Evolutionary conservation across 2,888 invertebrate genomes (phyloP), one percentile per base, ranked within the genome.

Genomic region (Chrysolina haemoptera): DNA sequence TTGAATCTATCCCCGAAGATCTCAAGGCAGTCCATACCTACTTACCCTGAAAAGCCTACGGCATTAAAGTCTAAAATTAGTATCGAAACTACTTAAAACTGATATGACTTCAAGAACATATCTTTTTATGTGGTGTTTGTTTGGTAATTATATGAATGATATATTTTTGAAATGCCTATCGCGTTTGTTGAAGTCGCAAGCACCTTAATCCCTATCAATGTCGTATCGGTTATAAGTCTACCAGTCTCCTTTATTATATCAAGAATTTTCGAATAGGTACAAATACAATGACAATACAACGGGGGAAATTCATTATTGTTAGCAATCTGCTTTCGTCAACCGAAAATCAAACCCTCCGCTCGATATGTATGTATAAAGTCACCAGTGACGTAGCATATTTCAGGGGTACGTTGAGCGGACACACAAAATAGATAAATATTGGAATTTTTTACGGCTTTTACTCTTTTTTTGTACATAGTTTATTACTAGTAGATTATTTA

Each of bases 251-350:
- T 59, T 35, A 59, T 59, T 59, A 59, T n/a, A 59, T 59, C 59
- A 35, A 59, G 59, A 59, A 16, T 59, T 53, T 59, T 59, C 59
- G 27, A 59, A 59, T 59, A 59, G 59, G 59, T 59, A 59, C 74
- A 68, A 71, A 71, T 71, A 71, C 69, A 69, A 71, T 71, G 68
- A 71, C 74, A 62, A 55, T 70, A 71, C 75, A 71, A 71, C 69
- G 71, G 69, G 75, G 71, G 65, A 71, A 75, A 75, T 71, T 75
- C 68, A 65, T 75, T 69, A 75, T 75, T 75, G 71, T 75, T 55
- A 62, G 62, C 75, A 63, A 59, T 64, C 69, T 43, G 64, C 73
- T 73, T 66, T 68, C 75, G 71, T 71, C 75, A 75, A 71, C 71
- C 69, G 71, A 71, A 75, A 75, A 71, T 75, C 74, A 75, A 74